These are phyloP conservation scores for Papilio gigon DNA, from an alignment of 2,888 invertebrate species.

Conservation along the genomic window DNA sequence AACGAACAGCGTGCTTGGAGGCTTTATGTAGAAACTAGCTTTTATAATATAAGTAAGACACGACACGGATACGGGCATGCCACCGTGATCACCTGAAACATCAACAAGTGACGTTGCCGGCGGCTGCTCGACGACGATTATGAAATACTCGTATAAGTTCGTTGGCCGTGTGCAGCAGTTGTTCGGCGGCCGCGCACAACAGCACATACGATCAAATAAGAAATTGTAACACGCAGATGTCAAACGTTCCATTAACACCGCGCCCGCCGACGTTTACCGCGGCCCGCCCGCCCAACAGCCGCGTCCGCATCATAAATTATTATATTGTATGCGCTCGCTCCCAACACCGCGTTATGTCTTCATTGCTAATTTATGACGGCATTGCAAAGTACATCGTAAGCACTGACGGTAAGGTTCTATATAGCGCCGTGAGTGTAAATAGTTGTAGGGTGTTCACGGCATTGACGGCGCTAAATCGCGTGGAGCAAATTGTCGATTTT, in stretches of 20 bases:
- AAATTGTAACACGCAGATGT: conserved; percentile 69
- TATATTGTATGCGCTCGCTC: conserved; percentile 77
- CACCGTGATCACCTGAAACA: no score
- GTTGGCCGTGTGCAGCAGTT: no score
- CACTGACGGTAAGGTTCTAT: conserved; percentile 33
- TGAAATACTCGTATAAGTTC: no score
- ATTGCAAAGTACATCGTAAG: conserved; percentile 46
- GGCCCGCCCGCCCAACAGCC: conserved; percentile 77
- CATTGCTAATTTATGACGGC: conserved; percentile 56
- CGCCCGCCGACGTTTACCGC: conserved; percentile 78
- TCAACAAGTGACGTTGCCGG: no score
- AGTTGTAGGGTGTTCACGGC: conserved; percentile 69
- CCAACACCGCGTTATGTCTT: conserved; percentile 74
- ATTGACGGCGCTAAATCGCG: conserved; percentile 79
- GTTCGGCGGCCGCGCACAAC: neutral
- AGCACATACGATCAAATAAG: conserved; percentile 6
- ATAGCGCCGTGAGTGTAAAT: conserved; percentile 40
- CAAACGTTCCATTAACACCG: conserved; percentile 69
- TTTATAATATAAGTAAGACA: no score
- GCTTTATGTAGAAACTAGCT: no score
- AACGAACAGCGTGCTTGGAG: no score
- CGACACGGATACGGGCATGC: no score
- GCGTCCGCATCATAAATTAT: conserved; percentile 78
- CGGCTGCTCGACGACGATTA: no score
- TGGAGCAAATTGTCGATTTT: conserved; percentile 80